Conservation (phyloP, 2,888 invertebrate species). For the Rambutsinella grinnellia region DNA sequence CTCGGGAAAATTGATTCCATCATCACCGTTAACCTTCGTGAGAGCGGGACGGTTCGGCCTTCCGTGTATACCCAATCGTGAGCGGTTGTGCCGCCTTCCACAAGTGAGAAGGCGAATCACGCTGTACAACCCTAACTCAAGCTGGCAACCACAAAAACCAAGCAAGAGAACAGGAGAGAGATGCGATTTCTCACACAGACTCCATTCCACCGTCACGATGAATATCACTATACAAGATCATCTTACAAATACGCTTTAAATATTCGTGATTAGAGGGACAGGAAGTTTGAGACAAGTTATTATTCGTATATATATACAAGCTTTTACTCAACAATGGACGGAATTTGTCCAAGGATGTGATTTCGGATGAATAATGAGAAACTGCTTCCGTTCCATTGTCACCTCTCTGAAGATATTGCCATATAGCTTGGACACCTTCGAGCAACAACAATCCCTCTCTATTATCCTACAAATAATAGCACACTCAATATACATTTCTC, state of each 20-base stretch:
- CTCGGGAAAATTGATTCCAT: slow-evolving; percentile 65
- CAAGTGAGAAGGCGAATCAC: slow-evolving; percentile 50
- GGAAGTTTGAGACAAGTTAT: not conserved
- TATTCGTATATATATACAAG: slow-evolving; percentile 2
- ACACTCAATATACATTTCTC: too few species aligned
- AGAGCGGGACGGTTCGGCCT: slow-evolving; percentile 58
- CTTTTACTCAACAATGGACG: slow-evolving; percentile 23
- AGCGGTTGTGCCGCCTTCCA: slow-evolving; percentile 53
- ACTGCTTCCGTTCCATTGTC: slow-evolving; percentile 45
- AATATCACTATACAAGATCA: too few species aligned
- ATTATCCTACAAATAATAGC: too few species aligned
- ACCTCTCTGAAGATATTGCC: slow-evolving; percentile 1
- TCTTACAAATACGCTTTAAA: too few species aligned
- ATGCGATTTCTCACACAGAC: too few species aligned
- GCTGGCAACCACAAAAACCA: slow-evolving; percentile 47
- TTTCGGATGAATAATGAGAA: slow-evolving; percentile 3
- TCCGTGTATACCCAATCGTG: slow-evolving; percentile 51
- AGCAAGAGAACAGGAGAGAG: too few species aligned
- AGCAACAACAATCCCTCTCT: too few species aligned
- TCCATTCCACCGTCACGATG: too few species aligned
- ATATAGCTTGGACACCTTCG: not conserved
- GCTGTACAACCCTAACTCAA: slow-evolving; percentile 38
- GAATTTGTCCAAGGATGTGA: not conserved
- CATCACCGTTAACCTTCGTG: slow-evolving; percentile 60
- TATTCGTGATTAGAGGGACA: too few species aligned